Conservation (phyloP, 2,113 vertebrate genomes). For the Actinemys pallida region DNA sequence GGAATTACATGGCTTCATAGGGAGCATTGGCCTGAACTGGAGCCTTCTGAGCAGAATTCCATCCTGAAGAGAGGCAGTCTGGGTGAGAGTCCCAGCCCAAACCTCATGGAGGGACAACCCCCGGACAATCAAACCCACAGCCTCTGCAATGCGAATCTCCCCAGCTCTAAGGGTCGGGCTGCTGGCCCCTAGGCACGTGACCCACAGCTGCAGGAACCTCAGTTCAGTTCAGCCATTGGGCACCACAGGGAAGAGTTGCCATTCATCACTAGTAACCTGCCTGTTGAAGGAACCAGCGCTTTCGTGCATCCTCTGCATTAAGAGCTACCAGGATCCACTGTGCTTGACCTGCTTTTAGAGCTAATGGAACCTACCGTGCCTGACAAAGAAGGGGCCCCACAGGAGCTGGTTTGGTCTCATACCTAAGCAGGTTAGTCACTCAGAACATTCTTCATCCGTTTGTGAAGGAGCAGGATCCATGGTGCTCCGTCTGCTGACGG, state of each 20-base stretch:
- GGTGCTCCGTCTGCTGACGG: background rate
- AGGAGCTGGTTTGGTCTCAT: background rate
- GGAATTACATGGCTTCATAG: slow-evolving; percentile 41
- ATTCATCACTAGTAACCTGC: background rate
- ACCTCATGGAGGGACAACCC: background rate
- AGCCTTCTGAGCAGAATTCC: slow-evolving; percentile 35
- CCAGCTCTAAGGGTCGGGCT: background rate
- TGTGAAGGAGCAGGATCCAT: background rate
- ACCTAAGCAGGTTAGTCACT: background rate
- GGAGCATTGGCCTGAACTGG: background rate
- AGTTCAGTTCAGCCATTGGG: background rate
- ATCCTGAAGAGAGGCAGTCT: slow-evolving; percentile 3
- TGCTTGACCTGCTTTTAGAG: background rate
- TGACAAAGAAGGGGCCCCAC: background rate
- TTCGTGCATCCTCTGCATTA: background rate
- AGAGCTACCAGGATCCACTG: background rate
- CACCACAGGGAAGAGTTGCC: accelerated
- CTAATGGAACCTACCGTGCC: background rate
- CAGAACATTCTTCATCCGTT: background rate
- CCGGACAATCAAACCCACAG: background rate
- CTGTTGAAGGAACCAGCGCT: background rate
- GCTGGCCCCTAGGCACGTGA: background rate
- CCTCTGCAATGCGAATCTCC: background rate
- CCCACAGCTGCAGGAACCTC: background rate
- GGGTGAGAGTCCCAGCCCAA: background rate